Evolutionary conservation across 1,140 invertebrate species (phyloP).

Genomic region (Hylaeus volcanicus): DNA sequence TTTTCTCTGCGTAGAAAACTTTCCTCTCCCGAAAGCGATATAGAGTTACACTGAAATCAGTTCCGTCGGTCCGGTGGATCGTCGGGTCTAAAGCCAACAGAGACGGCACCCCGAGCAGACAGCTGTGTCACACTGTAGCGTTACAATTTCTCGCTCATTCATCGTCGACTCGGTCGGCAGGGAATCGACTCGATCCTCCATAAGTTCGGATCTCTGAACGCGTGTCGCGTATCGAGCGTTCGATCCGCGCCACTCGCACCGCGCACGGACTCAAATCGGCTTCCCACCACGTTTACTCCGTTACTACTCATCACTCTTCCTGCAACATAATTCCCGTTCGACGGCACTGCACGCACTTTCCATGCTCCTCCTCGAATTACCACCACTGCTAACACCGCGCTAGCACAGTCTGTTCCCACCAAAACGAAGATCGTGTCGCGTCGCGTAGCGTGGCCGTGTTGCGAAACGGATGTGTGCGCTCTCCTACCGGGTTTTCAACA

Average conservation of each 20-base stretch:
- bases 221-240: slow-evolving; percentile 31
- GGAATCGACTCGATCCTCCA: slow-evolving; percentile 10
- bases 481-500: slow-evolving; percentile 52
- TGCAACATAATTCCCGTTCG: slow-evolving; percentile 23
- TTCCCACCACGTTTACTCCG: slow-evolving; percentile 11
- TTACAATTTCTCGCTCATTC: slow-evolving; percentile 14
- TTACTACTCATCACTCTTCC: slow-evolving; percentile 25
- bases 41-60: neutral
- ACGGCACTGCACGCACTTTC: slow-evolving; percentile 27
- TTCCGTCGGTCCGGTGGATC: neutral
- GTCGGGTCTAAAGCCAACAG: neutral
- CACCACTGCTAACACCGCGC: neutral
- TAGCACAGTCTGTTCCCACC: neutral
- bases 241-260: slow-evolving; percentile 21
- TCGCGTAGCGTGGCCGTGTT: neutral
- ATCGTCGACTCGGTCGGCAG: neutral
- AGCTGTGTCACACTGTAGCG: neutral
- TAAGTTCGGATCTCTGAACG: slow-evolving; percentile 12
- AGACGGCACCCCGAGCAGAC: neutral
- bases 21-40: neutral
- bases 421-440: neutral
- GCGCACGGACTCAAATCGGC: slow-evolving; percentile 5
- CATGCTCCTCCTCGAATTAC: slow-evolving; percentile 4
- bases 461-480: slow-evolving; percentile 27
- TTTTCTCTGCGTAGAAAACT: neutral